Base-by-base conservation (phyloP, 2,888 invertebrate genomes). In the Sesia apiformis region DNA sequence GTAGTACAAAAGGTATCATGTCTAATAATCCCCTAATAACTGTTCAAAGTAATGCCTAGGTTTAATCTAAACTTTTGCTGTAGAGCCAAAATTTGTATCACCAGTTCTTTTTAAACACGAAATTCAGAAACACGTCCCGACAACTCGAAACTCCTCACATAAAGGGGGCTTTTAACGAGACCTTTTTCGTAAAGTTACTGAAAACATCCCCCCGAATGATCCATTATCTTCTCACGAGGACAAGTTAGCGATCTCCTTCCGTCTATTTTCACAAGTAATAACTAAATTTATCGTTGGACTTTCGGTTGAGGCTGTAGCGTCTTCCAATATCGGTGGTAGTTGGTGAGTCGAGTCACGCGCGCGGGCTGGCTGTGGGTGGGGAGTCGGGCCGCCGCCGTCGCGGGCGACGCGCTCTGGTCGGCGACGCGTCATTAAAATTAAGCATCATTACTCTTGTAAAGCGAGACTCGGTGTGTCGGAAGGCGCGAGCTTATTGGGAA, bases 251-350 rank as follows among this genome's bases (percentile, higher is more conserved):
- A 88, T 88, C 87, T 85, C 80, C 82, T 87, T 86, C 80, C 87
- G 81, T 86, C 85, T 88, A 88, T 89, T 89, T 89, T 88, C 86
- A 86, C 86, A 87, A 88, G 88, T 87, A 89, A 89, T 89, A 89
- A 88, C 89, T 87, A 82, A 88, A 89, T 89, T 89, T 89, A 88
- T 89, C 87, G 88, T 78, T 76, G 81, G 87, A 87, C 83, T 88
- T 88, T 87, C 76, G 80, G 76, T 72, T 75, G 78, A 72, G 74
- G 74, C 67, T 68, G 79, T 70, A 77, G 78, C 64, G 63, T 79
- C 78, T 83, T 84, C 84, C 84, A 86, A 87, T 87, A 88, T 85
- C 71, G 72, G 67, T 62, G 73, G 70, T 76, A 69, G 69, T 81
- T 81, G 75, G 57, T 62, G 56, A 88, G 78, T 83, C 86, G 52